These are phyloP conservation scores for Platysteira castanea DNA, from an alignment of 2,113 vertebrate genomes.

Conservation along the genomic window DNA sequence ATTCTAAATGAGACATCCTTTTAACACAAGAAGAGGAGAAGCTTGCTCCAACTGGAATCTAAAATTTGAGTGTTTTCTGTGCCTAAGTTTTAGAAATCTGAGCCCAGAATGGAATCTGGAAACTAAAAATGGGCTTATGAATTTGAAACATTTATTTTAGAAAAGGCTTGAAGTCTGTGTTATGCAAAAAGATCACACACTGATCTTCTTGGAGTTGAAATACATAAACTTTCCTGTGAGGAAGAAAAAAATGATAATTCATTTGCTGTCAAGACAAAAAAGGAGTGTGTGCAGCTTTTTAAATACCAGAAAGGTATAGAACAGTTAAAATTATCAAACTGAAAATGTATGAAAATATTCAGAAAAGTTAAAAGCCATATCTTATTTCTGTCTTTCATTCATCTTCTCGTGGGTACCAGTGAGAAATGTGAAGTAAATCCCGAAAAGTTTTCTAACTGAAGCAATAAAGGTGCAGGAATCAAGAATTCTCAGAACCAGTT, in stretches of 20 bases:
- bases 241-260: background rate
- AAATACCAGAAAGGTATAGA: background rate
- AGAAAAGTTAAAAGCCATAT: background rate
- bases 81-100: background rate
- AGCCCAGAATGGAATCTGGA: conserved; percentile 13
- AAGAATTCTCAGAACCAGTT: background rate
- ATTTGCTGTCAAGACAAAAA: background rate
- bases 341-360: background rate
- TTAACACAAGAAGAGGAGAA: background rate
- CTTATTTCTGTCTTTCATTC: background rate
- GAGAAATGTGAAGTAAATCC: background rate
- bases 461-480: background rate
- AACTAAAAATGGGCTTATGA: conserved; percentile 25
- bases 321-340: too few relatives aligned
- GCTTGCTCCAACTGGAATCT: background rate
- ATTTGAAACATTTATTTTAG: conserved; percentile 10
- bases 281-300: background rate
- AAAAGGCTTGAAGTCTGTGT: background rate
- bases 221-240: background rate
- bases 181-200: background rate
- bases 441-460: background rate
- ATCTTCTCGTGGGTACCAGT: background rate
- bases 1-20: background rate
- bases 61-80: background rate
- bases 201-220: background rate